Base-by-base conservation (phyloP, 92 coral and sea anemone species). In the Zoanthus sansibaricus region DNA sequence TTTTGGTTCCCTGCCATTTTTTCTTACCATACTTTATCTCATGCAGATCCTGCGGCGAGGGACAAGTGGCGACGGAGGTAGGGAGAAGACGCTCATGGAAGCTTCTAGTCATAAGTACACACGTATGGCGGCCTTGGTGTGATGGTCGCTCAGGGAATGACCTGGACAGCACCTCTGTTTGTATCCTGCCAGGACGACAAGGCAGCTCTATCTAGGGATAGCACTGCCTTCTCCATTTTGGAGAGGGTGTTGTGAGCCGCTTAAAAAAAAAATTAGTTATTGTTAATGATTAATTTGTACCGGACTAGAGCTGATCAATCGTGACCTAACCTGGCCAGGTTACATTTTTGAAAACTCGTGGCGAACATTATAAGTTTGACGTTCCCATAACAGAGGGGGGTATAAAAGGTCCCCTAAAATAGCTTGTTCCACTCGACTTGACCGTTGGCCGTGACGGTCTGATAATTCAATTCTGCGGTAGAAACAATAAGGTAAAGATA, bases 11-110 rank as follows among this genome's bases (percentile, higher is more conserved):
- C 72, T 20, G 72, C 72, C 72, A 21, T 6, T 67, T n/a, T 2
- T 67, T 67, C 72, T 10, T 17, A 4, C 9, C 67, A 58, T 58
- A 18, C n/a, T 7, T 12, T 0, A 32, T 12, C 82, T 56, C 13
- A 45, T 12, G 31, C 82, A 77, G 20, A 69, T 77, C 83, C 83
- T 77, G 83, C 69, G 30, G 83, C 59, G 69, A 77, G 83, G 68
- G 31, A 32, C 61, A 77, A 62, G 37, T 25, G 83, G 46, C 45
- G 33, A 32, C 67, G 64, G 45, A 11, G 72, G 33, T 44, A 67
- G 72, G 72, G 72, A 30, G 72, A 30, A 3, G 10, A 30, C 21
- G 64, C 83, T 49, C 83, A 69, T 77, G 69, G 30, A 21, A 15
- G 59, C 64, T 69, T 77, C 66, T 77, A 48, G 83, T 77, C 9